phyloP scores from a whole-genome alignment of 1,140 invertebrate species.

The Theocolax elegans region DNA sequence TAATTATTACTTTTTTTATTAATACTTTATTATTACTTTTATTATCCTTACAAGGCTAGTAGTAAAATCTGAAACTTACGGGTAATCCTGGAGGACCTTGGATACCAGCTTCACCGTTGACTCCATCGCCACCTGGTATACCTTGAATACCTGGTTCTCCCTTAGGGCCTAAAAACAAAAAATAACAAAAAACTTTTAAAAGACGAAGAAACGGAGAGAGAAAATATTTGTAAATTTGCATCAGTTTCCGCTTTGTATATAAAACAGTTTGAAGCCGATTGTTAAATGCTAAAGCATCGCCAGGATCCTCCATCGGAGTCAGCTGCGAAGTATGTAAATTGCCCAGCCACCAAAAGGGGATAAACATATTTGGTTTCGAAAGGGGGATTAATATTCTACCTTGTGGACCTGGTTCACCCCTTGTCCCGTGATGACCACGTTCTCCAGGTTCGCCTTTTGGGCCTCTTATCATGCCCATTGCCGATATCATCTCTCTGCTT shows the following conservation, averaged over 20 bases:
- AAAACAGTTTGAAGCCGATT: too few species aligned
- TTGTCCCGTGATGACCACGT: slow-evolving; percentile 60
- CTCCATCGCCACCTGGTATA: slow-evolving; percentile 70
- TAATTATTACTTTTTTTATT: too few species aligned
- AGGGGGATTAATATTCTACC: slow-evolving; percentile 53
- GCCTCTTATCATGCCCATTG: slow-evolving; percentile 51
- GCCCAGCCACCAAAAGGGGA: slow-evolving; percentile 12
- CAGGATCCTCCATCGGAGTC: neutral
- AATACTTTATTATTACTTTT: too few species aligned
- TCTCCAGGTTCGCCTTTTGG: slow-evolving; percentile 67
- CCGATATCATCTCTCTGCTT: neutral
- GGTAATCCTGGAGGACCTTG: slow-evolving; percentile 79
- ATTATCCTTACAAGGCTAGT: too few species aligned
- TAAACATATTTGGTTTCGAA: too few species aligned
- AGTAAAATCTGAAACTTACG: too few species aligned
- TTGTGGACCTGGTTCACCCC: slow-evolving; percentile 62
- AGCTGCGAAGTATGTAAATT: neutral
- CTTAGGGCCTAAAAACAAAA: slow-evolving; percentile 61
- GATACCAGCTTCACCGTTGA: slow-evolving; percentile 73
- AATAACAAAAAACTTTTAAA: too few species aligned
- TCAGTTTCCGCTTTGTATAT: too few species aligned
- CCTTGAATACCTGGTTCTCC: slow-evolving; percentile 72
- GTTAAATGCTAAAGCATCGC: neutral
- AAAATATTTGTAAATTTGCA: too few species aligned
- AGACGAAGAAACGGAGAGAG: too few species aligned